A percentile compares a stretch with the other conserved stretches of the same genome.
Conservation (phyloP, 2,888 invertebrate species). For the Troides helena region DNA sequence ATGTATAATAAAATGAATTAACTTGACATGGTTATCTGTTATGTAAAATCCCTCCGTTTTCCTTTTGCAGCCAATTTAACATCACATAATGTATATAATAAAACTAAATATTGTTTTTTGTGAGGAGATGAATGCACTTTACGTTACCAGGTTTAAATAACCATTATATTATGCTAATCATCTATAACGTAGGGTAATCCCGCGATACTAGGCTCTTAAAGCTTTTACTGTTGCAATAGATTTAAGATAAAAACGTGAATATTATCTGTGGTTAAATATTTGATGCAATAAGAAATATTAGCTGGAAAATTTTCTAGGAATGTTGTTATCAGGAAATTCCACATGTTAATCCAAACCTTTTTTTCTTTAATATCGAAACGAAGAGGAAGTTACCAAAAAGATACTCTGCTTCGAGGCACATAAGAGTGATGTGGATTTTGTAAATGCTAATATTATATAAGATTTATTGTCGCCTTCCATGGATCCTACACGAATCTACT, state of each 20-base stretch:
- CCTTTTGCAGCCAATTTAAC: too few relatives aligned
- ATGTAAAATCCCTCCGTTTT: too few relatives aligned
- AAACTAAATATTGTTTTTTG: not conserved
- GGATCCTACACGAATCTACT: too few relatives aligned
- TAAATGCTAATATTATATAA: too few relatives aligned
- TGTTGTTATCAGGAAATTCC: not conserved
- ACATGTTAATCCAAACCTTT: not conserved
- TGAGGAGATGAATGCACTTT: not conserved
- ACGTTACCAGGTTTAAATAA: not conserved
- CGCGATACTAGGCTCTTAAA: not conserved
- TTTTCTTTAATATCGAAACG: too few relatives aligned
- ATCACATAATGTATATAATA: not conserved
- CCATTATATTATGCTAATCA: not conserved
- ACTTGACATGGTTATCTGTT: too few relatives aligned
- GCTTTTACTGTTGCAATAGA: not conserved
- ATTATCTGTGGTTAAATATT: not conserved
- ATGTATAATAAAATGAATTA: too few relatives aligned
- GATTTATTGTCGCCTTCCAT: too few relatives aligned
- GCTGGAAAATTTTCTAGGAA: not conserved
- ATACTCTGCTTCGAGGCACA: too few relatives aligned
- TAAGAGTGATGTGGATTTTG: too few relatives aligned
- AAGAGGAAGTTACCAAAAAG: too few relatives aligned
- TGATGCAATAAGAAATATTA: not conserved
- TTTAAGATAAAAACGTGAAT: not conserved
- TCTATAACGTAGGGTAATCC: not conserved